Conservation (phyloP, 2,113 vertebrate genomes). For the Lophura nycthemera region DNA sequence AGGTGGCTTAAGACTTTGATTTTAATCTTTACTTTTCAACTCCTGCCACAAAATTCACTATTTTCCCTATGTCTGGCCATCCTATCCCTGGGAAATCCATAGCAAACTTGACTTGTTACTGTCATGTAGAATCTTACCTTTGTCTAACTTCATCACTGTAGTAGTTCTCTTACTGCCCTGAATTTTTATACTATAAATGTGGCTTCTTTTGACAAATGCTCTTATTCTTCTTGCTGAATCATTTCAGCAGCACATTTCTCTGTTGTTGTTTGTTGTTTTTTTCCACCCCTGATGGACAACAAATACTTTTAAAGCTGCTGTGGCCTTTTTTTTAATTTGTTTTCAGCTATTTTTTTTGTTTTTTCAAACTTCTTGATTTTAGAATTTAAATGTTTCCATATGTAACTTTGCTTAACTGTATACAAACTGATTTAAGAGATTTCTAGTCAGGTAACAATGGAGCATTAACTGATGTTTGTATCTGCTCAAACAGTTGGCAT, state of each 20-base stretch:
- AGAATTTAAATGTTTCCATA: background rate
- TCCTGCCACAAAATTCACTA: background rate
- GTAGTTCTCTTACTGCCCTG: background rate
- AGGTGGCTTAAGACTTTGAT: background rate
- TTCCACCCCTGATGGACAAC: fast-evolving
- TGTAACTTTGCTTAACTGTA: constrained; percentile 27
- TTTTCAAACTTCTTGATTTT: background rate
- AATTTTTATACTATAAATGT: background rate
- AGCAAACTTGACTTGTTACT: background rate
- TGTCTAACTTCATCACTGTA: background rate
- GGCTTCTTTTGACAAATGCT: background rate
- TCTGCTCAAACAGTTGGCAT: constrained; percentile 37
- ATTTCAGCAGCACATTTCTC: background rate
- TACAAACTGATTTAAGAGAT: constrained; percentile 66
- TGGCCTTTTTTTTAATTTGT: background rate
- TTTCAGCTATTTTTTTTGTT: background rate
- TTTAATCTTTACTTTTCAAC: background rate
- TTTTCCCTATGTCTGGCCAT: background rate
- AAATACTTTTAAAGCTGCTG: background rate
- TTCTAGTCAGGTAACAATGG: background rate
- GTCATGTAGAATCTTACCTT: background rate
- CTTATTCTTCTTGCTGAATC: background rate
- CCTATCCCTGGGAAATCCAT: background rate
- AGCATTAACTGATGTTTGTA: constrained; percentile 46
- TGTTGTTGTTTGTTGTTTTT: background rate